These are phyloP conservation scores for Pholis gunnellus DNA, from an alignment of 2,113 vertebrate species.

Conservation along the genomic window DNA sequence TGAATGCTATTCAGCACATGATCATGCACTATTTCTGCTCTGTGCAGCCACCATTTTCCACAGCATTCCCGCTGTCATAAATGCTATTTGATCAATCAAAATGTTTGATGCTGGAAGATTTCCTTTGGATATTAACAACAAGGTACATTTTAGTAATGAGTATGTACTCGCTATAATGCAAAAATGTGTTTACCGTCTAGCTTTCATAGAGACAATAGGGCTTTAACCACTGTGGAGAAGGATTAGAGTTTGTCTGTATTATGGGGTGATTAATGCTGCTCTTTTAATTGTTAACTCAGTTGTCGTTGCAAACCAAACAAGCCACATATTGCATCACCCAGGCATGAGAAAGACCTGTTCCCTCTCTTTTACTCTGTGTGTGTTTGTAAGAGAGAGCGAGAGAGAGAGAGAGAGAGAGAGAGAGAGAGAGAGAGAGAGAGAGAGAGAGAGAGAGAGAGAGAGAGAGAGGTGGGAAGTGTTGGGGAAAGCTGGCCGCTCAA, in stretches of 20 bases:
- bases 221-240: neutral
- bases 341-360: neutral
- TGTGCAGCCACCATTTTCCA: neutral
- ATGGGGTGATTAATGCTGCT: neutral
- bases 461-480: slow-evolving; percentile 29
- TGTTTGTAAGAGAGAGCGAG: neutral
- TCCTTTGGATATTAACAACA: neutral
- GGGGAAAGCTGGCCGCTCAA: slow-evolving; percentile 38
- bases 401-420: neutral
- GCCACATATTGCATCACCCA: neutral
- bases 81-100: neutral
- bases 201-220: neutral
- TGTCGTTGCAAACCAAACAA: neutral
- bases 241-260: neutral
- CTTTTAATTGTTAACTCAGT: neutral
- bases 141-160: neutral
- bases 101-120: neutral
- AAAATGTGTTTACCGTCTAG: neutral
- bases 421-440: slow-evolving; percentile 17
- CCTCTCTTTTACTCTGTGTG: neutral
- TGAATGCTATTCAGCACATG: slow-evolving; percentile 27
- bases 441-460: slow-evolving; percentile 38
- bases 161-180: neutral
- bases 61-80: neutral
- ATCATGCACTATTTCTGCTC: slow-evolving; percentile 28